These are phyloP conservation scores for Dusona sp. DNA, from an alignment of 2,888 invertebrate genomes.

Conservation along the genomic window DNA sequence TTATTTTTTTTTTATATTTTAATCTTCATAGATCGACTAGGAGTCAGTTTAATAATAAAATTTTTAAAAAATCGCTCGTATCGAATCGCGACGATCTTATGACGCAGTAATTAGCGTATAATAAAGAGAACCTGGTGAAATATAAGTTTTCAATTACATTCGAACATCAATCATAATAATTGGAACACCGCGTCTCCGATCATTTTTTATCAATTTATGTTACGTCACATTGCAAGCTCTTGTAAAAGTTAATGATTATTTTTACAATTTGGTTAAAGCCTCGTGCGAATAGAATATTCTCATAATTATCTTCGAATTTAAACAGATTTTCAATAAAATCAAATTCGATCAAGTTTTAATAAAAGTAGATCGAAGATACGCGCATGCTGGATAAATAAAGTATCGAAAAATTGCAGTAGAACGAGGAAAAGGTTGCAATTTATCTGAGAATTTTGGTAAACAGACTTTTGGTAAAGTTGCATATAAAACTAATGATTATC, in stretches of 20 bases:
- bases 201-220: background rate
- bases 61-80: conserved; percentile 6
- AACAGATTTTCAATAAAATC: background rate
- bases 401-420: background rate
- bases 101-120: background rate
- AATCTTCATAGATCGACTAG: background rate
- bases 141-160: background rate
- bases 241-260: background rate
- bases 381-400: background rate
- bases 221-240: background rate
- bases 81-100: conserved; percentile 7
- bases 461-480: no score
- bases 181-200: background rate
- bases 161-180: conserved; percentile 4
- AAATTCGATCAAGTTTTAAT: background rate
- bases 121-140: background rate
- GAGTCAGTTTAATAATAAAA: background rate
- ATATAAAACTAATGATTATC: no score
- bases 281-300: background rate
- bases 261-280: background rate
- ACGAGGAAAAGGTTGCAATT: background rate
- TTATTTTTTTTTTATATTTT: background rate
- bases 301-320: background rate
- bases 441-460: background rate
- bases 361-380: background rate